Evolutionary conservation across 2,797 vertebrate species (phyloP).

Genomic region (Bucorvus abyssinicus): DNA sequence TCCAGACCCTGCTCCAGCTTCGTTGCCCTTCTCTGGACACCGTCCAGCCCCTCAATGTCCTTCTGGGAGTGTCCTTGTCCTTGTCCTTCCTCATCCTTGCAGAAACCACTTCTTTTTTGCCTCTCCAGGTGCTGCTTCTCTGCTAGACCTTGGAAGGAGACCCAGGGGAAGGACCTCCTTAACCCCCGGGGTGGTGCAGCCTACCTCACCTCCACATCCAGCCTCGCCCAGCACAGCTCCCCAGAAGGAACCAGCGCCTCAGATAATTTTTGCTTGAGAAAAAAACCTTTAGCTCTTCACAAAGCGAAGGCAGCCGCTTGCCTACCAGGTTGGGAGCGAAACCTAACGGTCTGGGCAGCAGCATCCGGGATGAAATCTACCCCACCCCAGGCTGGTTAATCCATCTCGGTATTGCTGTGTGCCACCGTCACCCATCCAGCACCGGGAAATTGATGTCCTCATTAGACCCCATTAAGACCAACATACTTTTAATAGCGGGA

Average conservation of each 20-base stretch:
- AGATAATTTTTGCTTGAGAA: neutral
- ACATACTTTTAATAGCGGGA: slow-evolving; percentile 6
- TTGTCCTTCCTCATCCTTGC: neutral
- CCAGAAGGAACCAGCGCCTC: neutral
- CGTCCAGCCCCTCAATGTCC: too few species aligned
- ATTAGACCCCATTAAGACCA: slow-evolving; percentile 22
- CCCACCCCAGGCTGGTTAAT: neutral
- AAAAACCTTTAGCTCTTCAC: neutral
- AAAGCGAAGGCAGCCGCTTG: neutral
- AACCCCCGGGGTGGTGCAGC: neutral
- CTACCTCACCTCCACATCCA: neutral
- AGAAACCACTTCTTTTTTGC: neutral
- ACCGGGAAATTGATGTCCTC: neutral
- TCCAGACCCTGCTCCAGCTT: too few species aligned
- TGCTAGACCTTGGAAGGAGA: neutral
- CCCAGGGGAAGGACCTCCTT: accelerated
- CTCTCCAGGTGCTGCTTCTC: neutral
- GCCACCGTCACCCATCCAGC: neutral
- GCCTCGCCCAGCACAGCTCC: neutral
- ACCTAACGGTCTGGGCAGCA: neutral
- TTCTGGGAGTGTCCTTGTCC: too few species aligned
- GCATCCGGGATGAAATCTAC: neutral
- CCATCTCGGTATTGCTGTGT: neutral
- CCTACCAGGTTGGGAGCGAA: neutral
- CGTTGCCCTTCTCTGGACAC: too few species aligned